Evolutionary conservation across 2,113 vertebrate genomes (phyloP).

Genomic region (Otocyon megalotis): DNA sequence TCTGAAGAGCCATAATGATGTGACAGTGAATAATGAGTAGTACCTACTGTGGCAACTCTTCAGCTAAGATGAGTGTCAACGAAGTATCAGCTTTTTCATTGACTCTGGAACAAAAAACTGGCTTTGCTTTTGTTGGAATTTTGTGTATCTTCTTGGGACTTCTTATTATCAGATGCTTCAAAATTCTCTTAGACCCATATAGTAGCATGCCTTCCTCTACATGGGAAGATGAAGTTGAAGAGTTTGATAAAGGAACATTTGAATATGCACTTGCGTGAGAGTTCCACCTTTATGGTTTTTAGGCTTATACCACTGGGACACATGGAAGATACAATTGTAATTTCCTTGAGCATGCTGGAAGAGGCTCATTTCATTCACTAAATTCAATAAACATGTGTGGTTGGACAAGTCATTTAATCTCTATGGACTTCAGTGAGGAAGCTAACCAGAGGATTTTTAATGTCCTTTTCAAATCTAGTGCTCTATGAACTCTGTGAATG

Average conservation of each 20-base stretch:
- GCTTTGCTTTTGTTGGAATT: slow-evolving; percentile 97
- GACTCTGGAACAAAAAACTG: slow-evolving; percentile 98
- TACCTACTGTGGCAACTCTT: slow-evolving; percentile 93
- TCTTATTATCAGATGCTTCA: slow-evolving; percentile 97
- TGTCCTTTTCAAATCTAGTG: neutral
- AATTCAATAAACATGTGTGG: slow-evolving; percentile 86
- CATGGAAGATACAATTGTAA: slow-evolving; percentile 69
- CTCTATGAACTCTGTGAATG: neutral
- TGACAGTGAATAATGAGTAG: slow-evolving; percentile 92
- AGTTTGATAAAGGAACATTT: slow-evolving; percentile 97
- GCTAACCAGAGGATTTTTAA: neutral
- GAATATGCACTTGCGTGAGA: slow-evolving; percentile 96
- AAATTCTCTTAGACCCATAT: slow-evolving; percentile 97
- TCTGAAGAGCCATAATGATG: slow-evolving; percentile 73
- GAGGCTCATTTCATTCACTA: slow-evolving; percentile 74
- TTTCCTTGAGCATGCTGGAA: slow-evolving; percentile 67
- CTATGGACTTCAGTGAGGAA: neutral
- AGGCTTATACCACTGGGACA: slow-evolving; percentile 78
- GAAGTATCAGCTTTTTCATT: slow-evolving; percentile 93
- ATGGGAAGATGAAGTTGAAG: slow-evolving; percentile 97
- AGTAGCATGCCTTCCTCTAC: slow-evolving; percentile 99
- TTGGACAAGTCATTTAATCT: neutral
- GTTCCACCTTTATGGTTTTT: slow-evolving; percentile 70
- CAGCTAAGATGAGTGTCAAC: slow-evolving; percentile 93
- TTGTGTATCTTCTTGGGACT: slow-evolving; percentile 96